Conservation (phyloP, 53 echinoderm and acorn worm species). For the Echinarachnius parma region DNA sequence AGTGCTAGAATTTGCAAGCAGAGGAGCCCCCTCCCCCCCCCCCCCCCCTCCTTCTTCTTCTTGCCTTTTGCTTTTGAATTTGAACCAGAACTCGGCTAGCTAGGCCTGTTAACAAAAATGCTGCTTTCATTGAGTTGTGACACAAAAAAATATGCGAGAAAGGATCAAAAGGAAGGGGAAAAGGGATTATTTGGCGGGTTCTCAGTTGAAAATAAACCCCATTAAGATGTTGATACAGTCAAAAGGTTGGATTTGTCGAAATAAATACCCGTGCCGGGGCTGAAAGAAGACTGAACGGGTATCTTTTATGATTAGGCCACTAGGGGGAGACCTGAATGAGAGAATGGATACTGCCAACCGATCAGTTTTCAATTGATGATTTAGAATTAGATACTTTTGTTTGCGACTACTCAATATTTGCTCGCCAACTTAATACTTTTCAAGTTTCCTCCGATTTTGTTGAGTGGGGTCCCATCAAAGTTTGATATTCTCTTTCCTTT, state of each 20-base stretch:
- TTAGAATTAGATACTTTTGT: slow-evolving; percentile 52
- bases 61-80: slow-evolving; percentile 10
- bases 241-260: slow-evolving; percentile 47
- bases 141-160: slow-evolving; percentile 18
- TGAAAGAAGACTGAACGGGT: slow-evolving; percentile 42
- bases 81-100: slow-evolving; percentile 47
- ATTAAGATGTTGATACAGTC: slow-evolving; percentile 53
- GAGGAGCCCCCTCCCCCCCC: background rate
- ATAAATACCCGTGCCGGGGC: slow-evolving; percentile 33
- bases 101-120: background rate
- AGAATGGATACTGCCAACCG: slow-evolving; percentile 34
- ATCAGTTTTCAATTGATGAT: slow-evolving; percentile 49
- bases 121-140: background rate
- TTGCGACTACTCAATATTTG: slow-evolving; percentile 47
- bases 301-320: slow-evolving; percentile 48
- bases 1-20: slow-evolving; percentile 37
- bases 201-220: slow-evolving; percentile 51
- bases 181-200: slow-evolving; percentile 52
- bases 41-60: slow-evolving; percentile 7
- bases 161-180: slow-evolving; percentile 17
- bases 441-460: too few relatives aligned
- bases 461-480: too few relatives aligned
- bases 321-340: slow-evolving; percentile 39
- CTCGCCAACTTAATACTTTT: slow-evolving; percentile 38
- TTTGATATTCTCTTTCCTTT: too few relatives aligned